These are phyloP conservation scores for Scopus umbretta DNA, from an alignment of 2,113 vertebrate genomes.

Conservation along the genomic window DNA sequence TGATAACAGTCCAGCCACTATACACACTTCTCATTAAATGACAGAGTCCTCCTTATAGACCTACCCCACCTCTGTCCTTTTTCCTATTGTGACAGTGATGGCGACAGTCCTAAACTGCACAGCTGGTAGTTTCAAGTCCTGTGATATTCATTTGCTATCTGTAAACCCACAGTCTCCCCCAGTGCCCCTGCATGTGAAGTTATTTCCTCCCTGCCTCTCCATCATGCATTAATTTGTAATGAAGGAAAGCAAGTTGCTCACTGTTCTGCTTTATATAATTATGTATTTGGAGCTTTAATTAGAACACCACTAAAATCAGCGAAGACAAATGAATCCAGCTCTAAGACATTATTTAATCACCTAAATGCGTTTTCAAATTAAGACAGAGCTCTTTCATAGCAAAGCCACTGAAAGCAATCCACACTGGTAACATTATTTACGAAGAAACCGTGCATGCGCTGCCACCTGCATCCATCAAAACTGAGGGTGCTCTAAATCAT, in stretches of 20 bases:
- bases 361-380: slow-evolving; percentile 32
- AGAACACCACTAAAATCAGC: slow-evolving; percentile 1
- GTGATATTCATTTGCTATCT: not conserved
- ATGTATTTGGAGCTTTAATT: slow-evolving; percentile 33
- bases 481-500: slow-evolving; percentile 48
- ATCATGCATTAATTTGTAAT: not conserved
- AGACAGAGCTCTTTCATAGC: slow-evolving; percentile 53
- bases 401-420: slow-evolving; percentile 34
- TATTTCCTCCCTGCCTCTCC: not conserved
- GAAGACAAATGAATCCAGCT: slow-evolving; percentile 25
- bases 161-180: not conserved
- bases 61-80: not conserved
- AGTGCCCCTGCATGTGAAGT: not conserved
- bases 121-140: not conserved
- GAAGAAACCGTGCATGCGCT: not conserved
- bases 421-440: slow-evolving; percentile 35
- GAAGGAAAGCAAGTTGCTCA: not conserved
- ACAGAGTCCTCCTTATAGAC: not conserved
- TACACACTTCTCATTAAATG: not conserved
- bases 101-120: not conserved
- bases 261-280: slow-evolving; percentile 31
- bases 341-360: slow-evolving; percentile 58
- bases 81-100: not conserved
- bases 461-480: slow-evolving; percentile 56
- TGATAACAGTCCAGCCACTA: not conserved